Conservation (phyloP, 1,140 invertebrate species). For the Pristionchus pacificus region DNA sequence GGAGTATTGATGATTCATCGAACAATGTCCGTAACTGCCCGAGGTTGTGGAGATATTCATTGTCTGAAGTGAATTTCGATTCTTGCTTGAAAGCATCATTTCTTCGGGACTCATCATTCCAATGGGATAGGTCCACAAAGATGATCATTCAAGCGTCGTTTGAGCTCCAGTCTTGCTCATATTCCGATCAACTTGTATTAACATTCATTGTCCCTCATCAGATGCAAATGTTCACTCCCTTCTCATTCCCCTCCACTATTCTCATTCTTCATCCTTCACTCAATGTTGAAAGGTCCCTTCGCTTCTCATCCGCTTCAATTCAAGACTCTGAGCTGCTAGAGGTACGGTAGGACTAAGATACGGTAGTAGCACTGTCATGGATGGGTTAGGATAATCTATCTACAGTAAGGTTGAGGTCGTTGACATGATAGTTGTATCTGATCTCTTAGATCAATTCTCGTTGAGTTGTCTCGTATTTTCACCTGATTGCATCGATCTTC, state of each 20-base stretch:
- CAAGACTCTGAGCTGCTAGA: background rate
- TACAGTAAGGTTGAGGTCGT: too few relatives aligned
- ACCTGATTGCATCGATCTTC: too few relatives aligned
- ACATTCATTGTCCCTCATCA: background rate
- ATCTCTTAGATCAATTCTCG: too few relatives aligned
- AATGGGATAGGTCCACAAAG: conserved; percentile 4
- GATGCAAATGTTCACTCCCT: background rate
- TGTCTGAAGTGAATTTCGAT: too few relatives aligned
- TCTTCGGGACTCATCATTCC: conserved; percentile 14
- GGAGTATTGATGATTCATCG: too few relatives aligned
- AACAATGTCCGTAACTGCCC: too few relatives aligned
- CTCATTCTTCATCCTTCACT: background rate
- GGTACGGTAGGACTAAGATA: conserved; percentile 1
- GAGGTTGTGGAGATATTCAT: too few relatives aligned
- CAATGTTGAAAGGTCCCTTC: background rate
- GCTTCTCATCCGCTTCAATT: background rate
- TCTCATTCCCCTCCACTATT: background rate
- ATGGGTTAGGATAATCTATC: too few relatives aligned
- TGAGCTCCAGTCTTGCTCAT: conserved; percentile 2
- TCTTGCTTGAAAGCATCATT: too few relatives aligned
- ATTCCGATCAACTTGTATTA: background rate
- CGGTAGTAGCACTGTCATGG: too few relatives aligned
- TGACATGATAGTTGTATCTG: too few relatives aligned
- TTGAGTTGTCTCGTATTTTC: too few relatives aligned
- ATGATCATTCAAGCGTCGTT: conserved; percentile 10